Evolutionary conservation across 2,888 invertebrate species (phyloP), one percentile per base, ranked within the genome.

Genomic region (Dicyrtoma fusca): DNA sequence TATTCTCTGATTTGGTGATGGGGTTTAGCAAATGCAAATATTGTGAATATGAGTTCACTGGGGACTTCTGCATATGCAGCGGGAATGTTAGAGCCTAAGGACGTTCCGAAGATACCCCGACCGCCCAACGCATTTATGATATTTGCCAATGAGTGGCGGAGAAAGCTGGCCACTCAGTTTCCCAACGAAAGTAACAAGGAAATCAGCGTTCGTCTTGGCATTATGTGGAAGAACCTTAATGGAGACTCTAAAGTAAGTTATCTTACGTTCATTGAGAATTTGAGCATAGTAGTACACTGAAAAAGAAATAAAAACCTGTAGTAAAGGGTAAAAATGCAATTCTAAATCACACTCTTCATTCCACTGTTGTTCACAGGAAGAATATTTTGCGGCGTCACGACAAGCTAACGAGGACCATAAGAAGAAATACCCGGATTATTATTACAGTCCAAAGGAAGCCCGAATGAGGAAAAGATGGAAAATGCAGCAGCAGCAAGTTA

Each of bases 121-220:
- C 89, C 89, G 1, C 87, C 87, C 1, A 88, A 89, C 81, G 88
- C 88, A 0, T 89, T 89, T 79, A 88, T 89, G 88, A 83, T 88
- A 11, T 88, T 87, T 80, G 88, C 88, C 23, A 88, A 88, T 81
- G 87, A 88, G 75, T 87, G 87, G 84, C 82, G 89, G 42, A 87
- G 87, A 81, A 85, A 85, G 78, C 83, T 88, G 77, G 87, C 88
- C 0, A 83, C 84, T 47, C 84, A 86, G 79, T 86, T 85, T 82
- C 88, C 88, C 0, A 83, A 86, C 14, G 88, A 88, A 77, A 87
- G 87, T 51, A 89, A 88, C 82, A 88, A 88, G 82, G 87, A 87
- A 80, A 88, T 88, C 76, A 88, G 88, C 79, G 87, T 87, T 79
- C 84, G 87, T 81, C 82, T 88, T 69, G 88, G 88, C 17, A 83